phyloP scores from a whole-genome alignment of 1,140 invertebrate genomes.

The Pararge aegeria region DNA sequence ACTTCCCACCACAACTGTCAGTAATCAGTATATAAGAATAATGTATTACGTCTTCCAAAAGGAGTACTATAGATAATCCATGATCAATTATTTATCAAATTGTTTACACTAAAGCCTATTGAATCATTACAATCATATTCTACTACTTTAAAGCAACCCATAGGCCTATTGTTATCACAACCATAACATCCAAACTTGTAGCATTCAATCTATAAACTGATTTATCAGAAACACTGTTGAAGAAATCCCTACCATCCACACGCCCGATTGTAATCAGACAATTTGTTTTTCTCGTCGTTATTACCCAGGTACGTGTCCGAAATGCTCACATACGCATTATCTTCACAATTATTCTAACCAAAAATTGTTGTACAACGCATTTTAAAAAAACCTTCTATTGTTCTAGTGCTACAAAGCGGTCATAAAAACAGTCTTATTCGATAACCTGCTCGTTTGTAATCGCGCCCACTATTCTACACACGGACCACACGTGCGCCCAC shows the following conservation, averaged over 20 bases:
- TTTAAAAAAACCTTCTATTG: slow-evolving; percentile 54
- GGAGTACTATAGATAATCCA: too few relatives aligned
- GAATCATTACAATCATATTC: neutral
- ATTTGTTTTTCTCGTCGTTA: slow-evolving; percentile 1
- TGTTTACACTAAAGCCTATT: neutral
- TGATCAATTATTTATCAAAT: neutral
- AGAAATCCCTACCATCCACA: neutral
- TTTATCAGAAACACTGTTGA: too few relatives aligned
- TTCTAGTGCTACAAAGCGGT: slow-evolving; percentile 55
- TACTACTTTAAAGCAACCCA: neutral
- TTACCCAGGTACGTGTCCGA: slow-evolving; percentile 10
- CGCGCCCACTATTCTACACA: slow-evolving; percentile 49
- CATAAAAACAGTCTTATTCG: slow-evolving; percentile 55
- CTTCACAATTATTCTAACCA: slow-evolving; percentile 28
- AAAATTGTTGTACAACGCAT: slow-evolving; percentile 35
- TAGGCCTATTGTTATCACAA: neutral
- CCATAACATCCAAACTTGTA: too few relatives aligned
- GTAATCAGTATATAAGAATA: too few relatives aligned
- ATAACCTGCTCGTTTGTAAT: slow-evolving; percentile 62
- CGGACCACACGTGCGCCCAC: slow-evolving; percentile 72
- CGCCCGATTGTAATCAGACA: slow-evolving; percentile 1
- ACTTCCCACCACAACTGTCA: too few relatives aligned
- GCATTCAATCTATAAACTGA: too few relatives aligned
- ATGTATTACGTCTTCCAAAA: too few relatives aligned
- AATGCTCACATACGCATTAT: slow-evolving; percentile 13